Conservation (phyloP, 2,797 vertebrate genomes). For the Acrossocheilus fasciatus region DNA sequence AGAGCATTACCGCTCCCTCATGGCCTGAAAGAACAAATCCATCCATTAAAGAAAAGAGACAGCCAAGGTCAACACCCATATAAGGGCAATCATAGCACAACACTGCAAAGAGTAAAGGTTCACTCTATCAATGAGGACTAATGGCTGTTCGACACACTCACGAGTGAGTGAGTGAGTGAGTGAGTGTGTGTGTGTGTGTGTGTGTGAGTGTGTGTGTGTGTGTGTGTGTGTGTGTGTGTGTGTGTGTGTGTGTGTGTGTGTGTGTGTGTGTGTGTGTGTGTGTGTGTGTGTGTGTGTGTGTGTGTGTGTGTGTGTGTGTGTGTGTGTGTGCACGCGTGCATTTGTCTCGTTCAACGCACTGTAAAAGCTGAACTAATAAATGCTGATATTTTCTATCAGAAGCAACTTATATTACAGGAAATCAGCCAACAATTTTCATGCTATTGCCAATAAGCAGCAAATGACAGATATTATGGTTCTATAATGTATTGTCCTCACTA, state of each 20-base stretch:
- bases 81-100: conserved; percentile 54
- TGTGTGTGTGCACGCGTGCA: background rate
- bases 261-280: background rate
- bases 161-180: background rate
- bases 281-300: background rate
- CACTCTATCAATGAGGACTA: conserved; percentile 53
- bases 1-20: conserved; percentile 43
- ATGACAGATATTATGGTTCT: background rate
- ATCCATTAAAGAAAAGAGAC: conserved; percentile 58
- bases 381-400: conserved; percentile 8
- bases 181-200: too few species aligned
- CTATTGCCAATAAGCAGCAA: background rate
- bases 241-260: background rate
- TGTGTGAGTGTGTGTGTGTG: background rate
- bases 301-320: background rate
- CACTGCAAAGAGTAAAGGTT: conserved; percentile 52
- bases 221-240: conserved; percentile 3
- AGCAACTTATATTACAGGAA: background rate
- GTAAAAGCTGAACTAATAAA: conserved; percentile 11
- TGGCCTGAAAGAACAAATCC: conserved; percentile 58
- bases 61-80: conserved; percentile 56
- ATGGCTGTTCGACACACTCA: conserved; percentile 37
- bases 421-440: background rate
- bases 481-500: background rate
- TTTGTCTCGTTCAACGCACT: background rate